Percentiles rank a stretch among this genome's conserved stretches.
Evolutionary conservation across 1,140 invertebrate species (phyloP).

Genomic region (Ooceraea biroi): DNA sequence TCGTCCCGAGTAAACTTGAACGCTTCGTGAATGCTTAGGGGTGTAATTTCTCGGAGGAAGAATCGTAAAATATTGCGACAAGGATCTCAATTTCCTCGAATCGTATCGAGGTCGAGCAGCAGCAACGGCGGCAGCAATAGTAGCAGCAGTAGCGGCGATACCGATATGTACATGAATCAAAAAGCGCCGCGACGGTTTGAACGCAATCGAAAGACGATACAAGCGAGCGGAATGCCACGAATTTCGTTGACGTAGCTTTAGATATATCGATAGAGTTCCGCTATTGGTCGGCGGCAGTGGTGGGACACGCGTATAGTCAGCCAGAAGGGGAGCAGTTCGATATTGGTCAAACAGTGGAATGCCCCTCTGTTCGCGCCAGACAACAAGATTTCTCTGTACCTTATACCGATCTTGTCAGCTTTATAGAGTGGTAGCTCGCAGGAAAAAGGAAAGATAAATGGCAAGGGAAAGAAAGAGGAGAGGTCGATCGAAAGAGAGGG

Average conservation of each 20-base stretch:
- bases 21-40: neutral
- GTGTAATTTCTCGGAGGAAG: slow-evolving; percentile 38
- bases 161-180: slow-evolving; percentile 68
- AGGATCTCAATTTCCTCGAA: slow-evolving; percentile 61
- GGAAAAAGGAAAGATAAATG: slow-evolving; percentile 37
- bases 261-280: slow-evolving; percentile 65
- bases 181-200: slow-evolving; percentile 58
- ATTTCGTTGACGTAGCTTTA: slow-evolving; percentile 70
- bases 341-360: slow-evolving; percentile 75
- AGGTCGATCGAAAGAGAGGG: slow-evolving; percentile 1
- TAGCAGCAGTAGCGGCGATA: slow-evolving; percentile 29
- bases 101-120: slow-evolving; percentile 39
- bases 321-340: slow-evolving; percentile 68
- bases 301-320: slow-evolving; percentile 47
- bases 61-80: slow-evolving; percentile 57
- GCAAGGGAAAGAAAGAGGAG: neutral
- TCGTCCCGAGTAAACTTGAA: neutral
- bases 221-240: slow-evolving; percentile 70
- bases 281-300: slow-evolving; percentile 37
- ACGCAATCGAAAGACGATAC: slow-evolving; percentile 63
- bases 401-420: slow-evolving; percentile 66
- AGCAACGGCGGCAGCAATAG: too few relatives aligned
- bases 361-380: slow-evolving; percentile 70
- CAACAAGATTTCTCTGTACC: slow-evolving; percentile 75
- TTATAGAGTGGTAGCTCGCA: slow-evolving; percentile 56